Evolutionary conservation across 1,140 invertebrate species (phyloP), one percentile per base, ranked within the genome.

Genomic region (Panagrolaimus sp.): DNA sequence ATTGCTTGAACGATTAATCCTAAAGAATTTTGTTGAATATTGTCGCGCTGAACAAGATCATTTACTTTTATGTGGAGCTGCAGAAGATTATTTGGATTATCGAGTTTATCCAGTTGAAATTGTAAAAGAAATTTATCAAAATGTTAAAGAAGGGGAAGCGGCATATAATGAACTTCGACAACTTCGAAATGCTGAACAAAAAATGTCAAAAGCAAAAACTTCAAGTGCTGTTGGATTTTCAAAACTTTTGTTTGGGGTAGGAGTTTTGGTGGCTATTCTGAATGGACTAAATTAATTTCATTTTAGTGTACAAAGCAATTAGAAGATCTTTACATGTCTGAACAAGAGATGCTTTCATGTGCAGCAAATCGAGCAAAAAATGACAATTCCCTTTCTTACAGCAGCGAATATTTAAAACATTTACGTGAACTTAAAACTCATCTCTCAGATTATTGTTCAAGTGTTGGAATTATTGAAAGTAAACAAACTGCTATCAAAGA

Each of bases 81-180:
- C 21, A 14, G 28, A 21, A 26, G 52, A 58, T 26, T 58, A n/a
- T 21, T 12, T 58, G 15, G 28, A 58, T 58, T 28, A 21, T 12
- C 52, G 21, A n/a, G 52, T 58, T 5, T 58, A 58, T 58, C 52
- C 52, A 5, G 28, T 58, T 26, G 52, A 58, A 17, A 58, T 58
- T 4, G 21, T 28, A 4, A 21, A 28, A 12, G 21, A 58, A 14
- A 58, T 58, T 4, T 28, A 58, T 28, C 21, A 26, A 21, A 58
- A 58, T 28, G 28, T 26, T 28, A 58, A 58, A 28, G 21, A 26
- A 8, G 52, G 21, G 10, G 28, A 58, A 58, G n/a, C 15, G 12
- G 15, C 15, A 4, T 12, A 12, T 0, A 28, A 58, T 21, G 52
- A 58, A 12, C 10, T 17, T 5, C 8, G 28, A 28, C 21, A 58